Conservation (phyloP, 1,140 invertebrate genomes). For the Caerostris darwini region DNA sequence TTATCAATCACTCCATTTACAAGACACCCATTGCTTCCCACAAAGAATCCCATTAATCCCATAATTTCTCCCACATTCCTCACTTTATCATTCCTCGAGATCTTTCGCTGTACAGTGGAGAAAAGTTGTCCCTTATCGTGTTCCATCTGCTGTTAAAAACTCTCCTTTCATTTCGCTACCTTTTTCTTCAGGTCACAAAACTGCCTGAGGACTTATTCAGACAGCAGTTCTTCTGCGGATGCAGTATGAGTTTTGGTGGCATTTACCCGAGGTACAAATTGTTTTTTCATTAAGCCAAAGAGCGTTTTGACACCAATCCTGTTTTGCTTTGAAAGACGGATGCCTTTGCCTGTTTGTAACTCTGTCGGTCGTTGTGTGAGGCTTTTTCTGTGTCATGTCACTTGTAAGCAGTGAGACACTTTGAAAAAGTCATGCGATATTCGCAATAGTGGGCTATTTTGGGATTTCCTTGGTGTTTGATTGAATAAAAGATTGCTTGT, state of each 20-base stretch:
- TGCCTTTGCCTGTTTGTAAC: not conserved
- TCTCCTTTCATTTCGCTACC: constrained; percentile 35
- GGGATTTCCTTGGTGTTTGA: not conserved
- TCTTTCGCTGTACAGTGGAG: not conserved
- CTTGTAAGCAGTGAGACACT: constrained; percentile 11
- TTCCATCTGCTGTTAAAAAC: constrained; percentile 42
- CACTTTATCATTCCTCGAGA: not conserved
- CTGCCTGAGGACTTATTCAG: not conserved
- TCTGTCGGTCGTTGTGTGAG: not conserved
- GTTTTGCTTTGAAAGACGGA: not conserved
- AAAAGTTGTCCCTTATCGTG: constrained; percentile 47
- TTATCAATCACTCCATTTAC: constrained; percentile 48
- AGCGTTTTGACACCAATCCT: constrained; percentile 49
- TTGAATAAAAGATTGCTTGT: not conserved
- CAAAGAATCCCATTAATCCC: constrained; percentile 54
- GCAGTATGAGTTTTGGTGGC: not conserved
- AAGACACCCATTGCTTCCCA: constrained; percentile 40
- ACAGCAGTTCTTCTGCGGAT: not conserved
- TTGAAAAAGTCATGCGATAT: constrained; percentile 2
- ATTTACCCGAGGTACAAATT: not conserved
- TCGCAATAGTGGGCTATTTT: not conserved
- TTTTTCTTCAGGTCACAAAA: not conserved
- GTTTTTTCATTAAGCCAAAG: constrained; percentile 35
- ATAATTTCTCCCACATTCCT: constrained; percentile 45
- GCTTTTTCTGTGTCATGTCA: too few species aligned